Evolutionary conservation across 2,797 vertebrate genomes (phyloP), one percentile per base, ranked within the genome.

Genomic region (Strix occidentalis): DNA sequence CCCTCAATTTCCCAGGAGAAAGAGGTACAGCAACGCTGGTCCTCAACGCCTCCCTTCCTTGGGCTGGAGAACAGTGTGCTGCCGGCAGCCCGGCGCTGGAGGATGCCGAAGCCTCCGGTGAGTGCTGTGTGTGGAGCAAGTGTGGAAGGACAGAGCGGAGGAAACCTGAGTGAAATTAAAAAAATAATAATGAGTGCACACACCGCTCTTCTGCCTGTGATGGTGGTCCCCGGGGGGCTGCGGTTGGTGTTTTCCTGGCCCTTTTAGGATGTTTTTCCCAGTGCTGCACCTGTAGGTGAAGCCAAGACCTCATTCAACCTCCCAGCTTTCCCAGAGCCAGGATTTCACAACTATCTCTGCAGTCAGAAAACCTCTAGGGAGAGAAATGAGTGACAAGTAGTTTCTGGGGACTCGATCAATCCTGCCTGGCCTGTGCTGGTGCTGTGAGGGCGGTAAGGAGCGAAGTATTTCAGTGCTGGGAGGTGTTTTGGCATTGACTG

Each of bases 21-120:
- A 5, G 41, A 41, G 24, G 16, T 33, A 11, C 1, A 10, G 35
- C 31, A 14, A 1, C 0, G 5, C 41, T 15, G 31, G 41, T 56
- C 48, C 79, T 46, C 41, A 26, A 26, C 0, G 1, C 6, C 9
- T 29, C 20, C 48, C 25, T n/a, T 58, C 48, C 25, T 7, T 7
- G 18, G 43, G 37, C 58, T 25, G 58, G 35, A 35, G 43, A 56
- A 50, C 16, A 25, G 29, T 3, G 3, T 20, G 24, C 23, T 45
- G 56, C 72, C 1, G 5, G 41, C 41, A 56, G n/a, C 70, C 26
- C 0, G 6, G n/a, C 0, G 1, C 72, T 43, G 57, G 50, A 48
- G 57, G 57, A 10, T 50, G 35, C 66, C 3, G 2, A 9, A 20
- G 35, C 23, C 74, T 56, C 41, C 1, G 9, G 28, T 16, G 65